Evolutionary conservation across 2,113 vertebrate species (phyloP), one percentile per base, ranked within the genome.

Genomic region (Sander vitreus): DNA sequence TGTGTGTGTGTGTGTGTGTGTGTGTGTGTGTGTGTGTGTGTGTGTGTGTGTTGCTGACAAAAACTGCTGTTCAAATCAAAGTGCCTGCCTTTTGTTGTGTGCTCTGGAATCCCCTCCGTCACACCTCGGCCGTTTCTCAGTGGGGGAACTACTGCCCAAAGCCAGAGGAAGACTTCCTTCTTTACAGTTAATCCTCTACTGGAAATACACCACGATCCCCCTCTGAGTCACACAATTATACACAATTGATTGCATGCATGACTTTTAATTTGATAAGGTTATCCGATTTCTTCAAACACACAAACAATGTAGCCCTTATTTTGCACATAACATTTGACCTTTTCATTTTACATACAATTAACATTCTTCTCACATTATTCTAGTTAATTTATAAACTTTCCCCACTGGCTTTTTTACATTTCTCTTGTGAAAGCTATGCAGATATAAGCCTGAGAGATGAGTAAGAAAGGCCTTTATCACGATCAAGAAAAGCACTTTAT

Each of bases 71-170:
- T 87, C 85, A 76, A 92, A 91, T 94, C 90, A 91, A 93, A 94
- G 91, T 78, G 73, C 75, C 69, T 91, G 90, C 91, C 94, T 94
- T 95, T 95, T 95, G 94, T 94, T 92, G 88, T 66, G 45, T 62
- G 87, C 71, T 88, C 87, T 92, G 88, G 91, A 93, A 93, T 92
- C 88, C 81, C 86, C 90, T 91, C 86, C 59, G 84, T 92, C 91
- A 90, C 92, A 91, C 88, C 88, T 92, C 81, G 64, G 82, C 77
- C 78, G 54, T 77, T 92, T 91, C 86, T 88, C 91, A 85, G 85
- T 18, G 21, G 88, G 88, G 87, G 62, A 39, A 62, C 71, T 33
- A 12, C 70, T 70, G 65, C 83, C 89, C 77, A 72, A 64, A 71
- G 80, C 71, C 69, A 81, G 82, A 83, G 88, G 85, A 80, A 77